These are phyloP conservation scores for Aegotheles bennettii DNA, from an alignment of 2,113 vertebrate species.

Conservation along the genomic window DNA sequence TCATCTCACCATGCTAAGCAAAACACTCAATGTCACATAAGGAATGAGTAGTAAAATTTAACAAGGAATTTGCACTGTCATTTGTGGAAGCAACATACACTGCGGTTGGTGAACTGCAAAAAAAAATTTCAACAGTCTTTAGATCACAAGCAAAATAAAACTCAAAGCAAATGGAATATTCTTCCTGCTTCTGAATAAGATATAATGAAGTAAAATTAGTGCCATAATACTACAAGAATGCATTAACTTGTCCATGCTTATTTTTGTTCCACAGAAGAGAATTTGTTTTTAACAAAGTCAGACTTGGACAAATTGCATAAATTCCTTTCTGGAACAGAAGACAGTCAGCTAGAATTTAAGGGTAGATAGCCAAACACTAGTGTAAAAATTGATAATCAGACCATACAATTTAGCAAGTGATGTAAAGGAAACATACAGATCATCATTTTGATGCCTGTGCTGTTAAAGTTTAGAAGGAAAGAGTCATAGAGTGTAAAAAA, in stretches of 20 bases:
- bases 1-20: background rate
- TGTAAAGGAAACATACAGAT: background rate
- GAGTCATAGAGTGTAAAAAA: background rate
- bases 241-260: background rate
- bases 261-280: background rate
- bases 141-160: background rate
- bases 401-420: background rate
- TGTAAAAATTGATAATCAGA: constrained; percentile 21
- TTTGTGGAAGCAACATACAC: background rate
- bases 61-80: background rate
- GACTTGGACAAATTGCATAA: constrained; percentile 43
- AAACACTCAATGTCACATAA: background rate
- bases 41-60: background rate
- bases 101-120: background rate
- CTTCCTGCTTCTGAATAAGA: background rate
- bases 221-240: background rate
- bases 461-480: background rate
- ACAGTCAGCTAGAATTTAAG: background rate
- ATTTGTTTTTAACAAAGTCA: background rate
- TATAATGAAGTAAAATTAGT: background rate
- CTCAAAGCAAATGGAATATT: background rate
- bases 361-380: background rate
- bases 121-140: background rate
- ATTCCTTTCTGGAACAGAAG: constrained; percentile 35
- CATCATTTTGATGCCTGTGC: background rate